Evolutionary conservation across 1,140 invertebrate genomes (phyloP).

Genomic region (Papilio helenus): DNA sequence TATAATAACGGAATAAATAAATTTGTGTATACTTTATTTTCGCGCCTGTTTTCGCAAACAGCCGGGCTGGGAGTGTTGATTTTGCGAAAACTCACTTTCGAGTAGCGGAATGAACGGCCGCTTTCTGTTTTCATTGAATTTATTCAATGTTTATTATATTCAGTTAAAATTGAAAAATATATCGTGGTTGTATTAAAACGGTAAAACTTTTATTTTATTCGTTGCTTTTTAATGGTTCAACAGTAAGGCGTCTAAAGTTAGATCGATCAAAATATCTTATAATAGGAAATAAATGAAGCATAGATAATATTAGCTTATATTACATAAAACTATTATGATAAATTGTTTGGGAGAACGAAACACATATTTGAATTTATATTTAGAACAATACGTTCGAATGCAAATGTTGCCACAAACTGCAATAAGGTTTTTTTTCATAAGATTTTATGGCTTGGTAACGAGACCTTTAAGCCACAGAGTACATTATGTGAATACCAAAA

Average conservation of each 20-base stretch:
- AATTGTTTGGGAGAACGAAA: not conserved
- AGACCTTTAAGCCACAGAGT: not conserved
- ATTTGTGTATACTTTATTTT: slow-evolving; percentile 4
- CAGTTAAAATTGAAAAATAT: slow-evolving; percentile 15
- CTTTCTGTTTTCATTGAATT: slow-evolving; percentile 34
- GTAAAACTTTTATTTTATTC: not conserved
- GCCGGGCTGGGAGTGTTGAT: slow-evolving; percentile 22
- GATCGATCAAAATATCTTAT: not conserved
- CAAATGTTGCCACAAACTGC: not conserved
- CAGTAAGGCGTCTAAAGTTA: too few relatives aligned
- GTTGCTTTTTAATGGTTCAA: too few relatives aligned
- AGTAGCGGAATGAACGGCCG: not conserved
- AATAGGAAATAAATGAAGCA: too few relatives aligned
- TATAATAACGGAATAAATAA: not conserved
- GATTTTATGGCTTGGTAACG: not conserved
- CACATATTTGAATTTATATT: not conserved
- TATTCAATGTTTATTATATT: slow-evolving; percentile 18
- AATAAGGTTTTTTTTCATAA: not conserved
- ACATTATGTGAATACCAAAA: not conserved
- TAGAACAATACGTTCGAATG: not conserved
- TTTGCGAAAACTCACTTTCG: slow-evolving; percentile 29
- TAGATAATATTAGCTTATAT: too few relatives aligned
- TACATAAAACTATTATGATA: too few relatives aligned
- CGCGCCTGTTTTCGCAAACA: slow-evolving; percentile 34
- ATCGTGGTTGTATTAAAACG: not conserved